Base-by-base conservation (phyloP, 2,888 invertebrate genomes). In the Phytoseiulus persimilis region DNA sequence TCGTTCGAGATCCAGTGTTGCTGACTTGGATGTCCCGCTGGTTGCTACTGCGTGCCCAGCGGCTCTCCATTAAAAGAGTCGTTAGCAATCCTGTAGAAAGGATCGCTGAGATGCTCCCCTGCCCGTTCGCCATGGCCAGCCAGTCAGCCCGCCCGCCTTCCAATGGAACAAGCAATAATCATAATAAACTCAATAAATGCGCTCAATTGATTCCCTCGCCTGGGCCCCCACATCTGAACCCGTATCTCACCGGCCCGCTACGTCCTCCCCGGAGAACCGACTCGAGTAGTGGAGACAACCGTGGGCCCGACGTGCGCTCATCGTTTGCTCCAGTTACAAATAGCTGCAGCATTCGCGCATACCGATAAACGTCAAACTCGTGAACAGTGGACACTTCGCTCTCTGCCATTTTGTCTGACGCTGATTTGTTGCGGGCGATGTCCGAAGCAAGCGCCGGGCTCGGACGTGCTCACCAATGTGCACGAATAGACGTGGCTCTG, bases 1-100 rank as follows among this genome's bases (percentile, higher is more conserved):
- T 65, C 28, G 65, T 65, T 65, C 65, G 18, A 65, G 65, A 65
- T 65, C 18, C 65, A 1, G 65, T 28, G 65, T 65, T 28, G 28
- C 65, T 65, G 65, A 65, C 65, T 65, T 65, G 65, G 65, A 14
- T 65, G 65, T 65, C 65, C 65, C 18, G 65, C 65, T 23, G 65
- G 65, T 65, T 65, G 65, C 65, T 65, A 28, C 65, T 65, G 65
- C 65, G 65, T 65, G 65, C 65, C 65, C 65, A 65, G 65, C 28
- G 65, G 65, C 65, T 65, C 65, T 65, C 65, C 65, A 65, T 65
- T 65, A 65, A 65, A 65, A 65, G 65, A 65, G 65, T 65, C 65
- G 65, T 65, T 65, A 65, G 65, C 65, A 65, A 23, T 65, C 65
- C 65, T 65, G 65, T 65, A 65, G 65, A 28, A 65, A 28, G 65